A percentile compares a stretch with the other conserved stretches of the same genome.
These are phyloP conservation scores for Malurus elegans DNA, from an alignment of 2,113 vertebrate genomes.

Conservation along the genomic window DNA sequence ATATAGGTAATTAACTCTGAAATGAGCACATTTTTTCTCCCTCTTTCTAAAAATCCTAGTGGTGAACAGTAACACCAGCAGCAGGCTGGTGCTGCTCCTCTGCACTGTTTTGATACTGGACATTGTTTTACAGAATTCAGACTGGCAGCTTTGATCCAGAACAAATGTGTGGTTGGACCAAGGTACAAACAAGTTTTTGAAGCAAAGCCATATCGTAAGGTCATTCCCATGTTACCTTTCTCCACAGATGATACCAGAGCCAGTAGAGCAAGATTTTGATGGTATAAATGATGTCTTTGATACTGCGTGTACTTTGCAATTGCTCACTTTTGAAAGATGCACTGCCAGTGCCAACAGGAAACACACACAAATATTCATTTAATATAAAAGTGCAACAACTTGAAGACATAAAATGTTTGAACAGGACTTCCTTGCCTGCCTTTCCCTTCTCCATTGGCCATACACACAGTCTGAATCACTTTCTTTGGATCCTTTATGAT, in stretches of 20 bases:
- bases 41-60: not conserved
- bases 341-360: not conserved
- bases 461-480: not conserved
- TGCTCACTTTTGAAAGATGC: not conserved
- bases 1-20: not conserved
- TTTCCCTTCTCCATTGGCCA: not conserved
- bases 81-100: not conserved
- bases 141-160: not conserved
- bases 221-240: not conserved
- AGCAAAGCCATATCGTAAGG: not conserved
- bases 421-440: not conserved
- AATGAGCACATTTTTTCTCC: not conserved
- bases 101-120: accelerated
- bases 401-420: not conserved
- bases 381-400: not conserved
- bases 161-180: not conserved
- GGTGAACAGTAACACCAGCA: not conserved
- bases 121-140: not conserved
- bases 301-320: not conserved
- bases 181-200: not conserved
- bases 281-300: not conserved
- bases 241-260: not conserved
- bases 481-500: not conserved
- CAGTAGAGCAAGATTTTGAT: not conserved
- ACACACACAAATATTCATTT: not conserved